Conservation (phyloP, 2,797 vertebrate genomes). For the Phataginus tricuspis region DNA sequence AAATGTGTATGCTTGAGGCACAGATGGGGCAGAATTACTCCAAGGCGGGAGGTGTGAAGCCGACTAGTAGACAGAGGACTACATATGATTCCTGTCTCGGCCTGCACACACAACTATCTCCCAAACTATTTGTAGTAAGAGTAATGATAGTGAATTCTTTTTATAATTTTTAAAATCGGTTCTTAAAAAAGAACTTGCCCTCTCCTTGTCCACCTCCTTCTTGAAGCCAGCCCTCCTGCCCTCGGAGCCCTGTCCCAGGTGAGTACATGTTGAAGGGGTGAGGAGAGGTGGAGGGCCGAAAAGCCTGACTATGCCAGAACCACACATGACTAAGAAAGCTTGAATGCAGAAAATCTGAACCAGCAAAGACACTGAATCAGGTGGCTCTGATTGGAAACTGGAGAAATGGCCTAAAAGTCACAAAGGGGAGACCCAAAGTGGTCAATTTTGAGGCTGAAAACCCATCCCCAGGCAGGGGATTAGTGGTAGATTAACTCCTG, state of each 20-base stretch:
- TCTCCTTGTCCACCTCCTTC: background rate
- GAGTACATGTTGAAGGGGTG: background rate
- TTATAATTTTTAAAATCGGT: background rate
- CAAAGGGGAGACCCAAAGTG: background rate
- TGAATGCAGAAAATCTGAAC: background rate
- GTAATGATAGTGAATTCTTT: background rate
- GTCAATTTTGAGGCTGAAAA: constrained; percentile 4
- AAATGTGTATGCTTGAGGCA: background rate
- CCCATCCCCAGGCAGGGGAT: background rate
- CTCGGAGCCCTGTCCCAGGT: background rate
- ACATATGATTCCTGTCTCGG: background rate
- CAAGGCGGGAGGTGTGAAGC: background rate
- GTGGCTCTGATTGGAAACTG: background rate
- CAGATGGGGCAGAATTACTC: background rate
- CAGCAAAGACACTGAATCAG: background rate
- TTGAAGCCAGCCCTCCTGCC: background rate
- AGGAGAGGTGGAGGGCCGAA: background rate
- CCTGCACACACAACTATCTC: background rate
- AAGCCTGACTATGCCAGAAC: background rate
- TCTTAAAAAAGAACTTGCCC: background rate
- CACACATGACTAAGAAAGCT: background rate
- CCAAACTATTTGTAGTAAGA: background rate
- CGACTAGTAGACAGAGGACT: background rate
- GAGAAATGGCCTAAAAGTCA: background rate
- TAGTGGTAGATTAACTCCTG: constrained; percentile 16